These are phyloP conservation scores for Premnoplex brunnescens DNA, from an alignment of 2,797 vertebrate species.

Conservation along the genomic window DNA sequence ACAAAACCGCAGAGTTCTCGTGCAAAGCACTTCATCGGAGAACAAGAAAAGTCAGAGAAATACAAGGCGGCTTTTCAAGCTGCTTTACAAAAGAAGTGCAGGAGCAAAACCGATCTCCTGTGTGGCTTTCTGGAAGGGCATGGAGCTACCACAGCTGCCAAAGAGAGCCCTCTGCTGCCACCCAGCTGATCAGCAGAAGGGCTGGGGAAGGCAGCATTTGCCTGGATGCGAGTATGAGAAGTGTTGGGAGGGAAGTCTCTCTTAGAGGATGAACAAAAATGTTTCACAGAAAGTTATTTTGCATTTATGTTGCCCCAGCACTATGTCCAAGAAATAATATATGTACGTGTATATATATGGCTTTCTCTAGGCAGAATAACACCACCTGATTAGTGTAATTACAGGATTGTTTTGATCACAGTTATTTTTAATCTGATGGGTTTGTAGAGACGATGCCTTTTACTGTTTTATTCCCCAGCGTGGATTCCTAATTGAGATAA, in stretches of 20 bases:
- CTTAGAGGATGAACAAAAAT: neutral
- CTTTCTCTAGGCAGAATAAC: neutral
- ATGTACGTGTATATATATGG: neutral
- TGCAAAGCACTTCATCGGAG: neutral
- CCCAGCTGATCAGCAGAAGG: neutral
- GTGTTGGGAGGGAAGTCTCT: neutral
- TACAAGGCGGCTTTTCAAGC: neutral
- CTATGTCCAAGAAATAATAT: neutral
- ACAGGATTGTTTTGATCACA: neutral
- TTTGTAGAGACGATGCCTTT: neutral
- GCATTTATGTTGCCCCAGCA: neutral
- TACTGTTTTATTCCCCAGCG: neutral
- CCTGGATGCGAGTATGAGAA: fast-evolving
- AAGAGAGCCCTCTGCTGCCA: slow-evolving; percentile 57
- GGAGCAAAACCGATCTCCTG: fast-evolving
- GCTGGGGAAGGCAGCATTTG: neutral
- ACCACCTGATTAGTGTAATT: neutral
- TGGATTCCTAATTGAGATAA: neutral
- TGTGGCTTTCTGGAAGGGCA: neutral
- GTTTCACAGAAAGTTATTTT: neutral
- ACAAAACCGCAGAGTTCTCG: neutral
- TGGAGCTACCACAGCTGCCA: neutral
- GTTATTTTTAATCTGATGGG: neutral
- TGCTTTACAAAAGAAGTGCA: neutral
- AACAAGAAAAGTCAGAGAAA: neutral